Conservation (phyloP, 2,113 vertebrate genomes). For the Rissa tridactyla region DNA sequence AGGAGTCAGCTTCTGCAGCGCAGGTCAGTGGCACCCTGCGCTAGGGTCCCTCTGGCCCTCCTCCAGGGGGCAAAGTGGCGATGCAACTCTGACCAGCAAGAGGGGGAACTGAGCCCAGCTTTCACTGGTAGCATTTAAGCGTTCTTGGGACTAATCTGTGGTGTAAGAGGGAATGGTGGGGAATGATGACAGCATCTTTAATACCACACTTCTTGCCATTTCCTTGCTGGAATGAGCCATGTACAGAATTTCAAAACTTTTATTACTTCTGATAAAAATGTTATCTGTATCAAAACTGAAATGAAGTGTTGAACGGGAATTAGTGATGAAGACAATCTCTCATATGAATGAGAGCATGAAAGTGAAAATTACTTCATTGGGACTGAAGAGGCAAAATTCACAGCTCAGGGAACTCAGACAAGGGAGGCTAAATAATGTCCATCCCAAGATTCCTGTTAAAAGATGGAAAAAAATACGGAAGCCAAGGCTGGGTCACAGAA, state of each 20-base stretch:
- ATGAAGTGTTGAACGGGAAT: not conserved
- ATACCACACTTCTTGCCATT: not conserved
- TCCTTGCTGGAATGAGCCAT: not conserved
- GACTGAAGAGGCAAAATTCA: not conserved
- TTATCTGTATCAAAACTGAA: not conserved
- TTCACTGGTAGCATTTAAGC: not conserved
- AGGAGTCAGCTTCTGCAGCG: not conserved
- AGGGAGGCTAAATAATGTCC: not conserved
- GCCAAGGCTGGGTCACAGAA: rapidly evolving
- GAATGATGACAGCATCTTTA: not conserved
- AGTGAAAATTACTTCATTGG: not conserved
- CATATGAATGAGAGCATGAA: not conserved
- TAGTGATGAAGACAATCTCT: not conserved
- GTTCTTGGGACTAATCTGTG: not conserved
- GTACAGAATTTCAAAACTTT: not conserved
- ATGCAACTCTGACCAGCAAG: not conserved
- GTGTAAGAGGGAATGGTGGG: not conserved
- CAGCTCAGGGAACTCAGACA: not conserved
- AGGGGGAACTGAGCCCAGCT: not conserved
- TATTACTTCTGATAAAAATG: not conserved
- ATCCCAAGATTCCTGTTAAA: not conserved
- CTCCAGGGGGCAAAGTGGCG: not conserved
- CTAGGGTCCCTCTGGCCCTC: not conserved
- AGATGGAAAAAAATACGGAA: not conserved
- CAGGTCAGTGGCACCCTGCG: not conserved